A percentile compares a stretch with the other conserved stretches of the same genome.
These are phyloP conservation scores for Harlomillsia oculata DNA, from an alignment of 1,140 invertebrate genomes.

Conservation along the genomic window DNA sequence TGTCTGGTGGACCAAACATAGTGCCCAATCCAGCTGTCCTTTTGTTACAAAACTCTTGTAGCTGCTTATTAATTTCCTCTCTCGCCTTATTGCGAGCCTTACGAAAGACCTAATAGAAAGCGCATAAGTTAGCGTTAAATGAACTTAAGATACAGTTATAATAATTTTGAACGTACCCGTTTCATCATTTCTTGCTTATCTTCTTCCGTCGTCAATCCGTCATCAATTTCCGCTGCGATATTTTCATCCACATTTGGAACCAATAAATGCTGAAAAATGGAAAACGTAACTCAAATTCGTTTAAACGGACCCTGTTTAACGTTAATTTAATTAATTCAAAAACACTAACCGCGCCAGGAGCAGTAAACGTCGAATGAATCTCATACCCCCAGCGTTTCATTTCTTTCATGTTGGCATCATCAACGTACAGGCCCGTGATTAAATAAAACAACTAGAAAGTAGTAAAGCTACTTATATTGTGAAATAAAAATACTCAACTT, in stretches of 20 bases:
- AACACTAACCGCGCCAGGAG: conserved; percentile 66
- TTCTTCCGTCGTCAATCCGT: conserved; percentile 65
- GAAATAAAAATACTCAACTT: no score
- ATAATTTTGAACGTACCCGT: conserved; percentile 47
- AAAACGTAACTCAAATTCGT: conserved; percentile 30
- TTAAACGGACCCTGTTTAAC: background rate
- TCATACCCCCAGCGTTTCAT: conserved; percentile 95
- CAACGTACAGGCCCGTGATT: conserved; percentile 72
- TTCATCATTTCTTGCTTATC: conserved; percentile 81
- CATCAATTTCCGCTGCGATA: conserved; percentile 76
- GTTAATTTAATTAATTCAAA: background rate
- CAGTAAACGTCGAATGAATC: conserved; percentile 91
- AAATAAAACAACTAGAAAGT: conserved; percentile 73
- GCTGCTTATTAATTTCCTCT: conserved; percentile 73
- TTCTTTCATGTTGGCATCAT: conserved; percentile 62
- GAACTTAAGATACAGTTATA: conserved; percentile 14
- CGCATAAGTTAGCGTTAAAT: background rate
- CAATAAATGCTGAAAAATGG: conserved; percentile 64
- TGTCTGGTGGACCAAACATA: conserved; percentile 71
- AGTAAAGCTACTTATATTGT: conserved; percentile 22
- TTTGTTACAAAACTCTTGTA: conserved; percentile 83
- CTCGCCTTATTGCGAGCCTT: conserved; percentile 73
- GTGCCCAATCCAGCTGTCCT: conserved; percentile 75
- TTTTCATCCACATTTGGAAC: conserved; percentile 74
- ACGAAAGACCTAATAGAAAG: conserved; percentile 56